Evolutionary conservation across 2,797 vertebrate genomes (phyloP).

Genomic region (Oophaga sylvatica): DNA sequence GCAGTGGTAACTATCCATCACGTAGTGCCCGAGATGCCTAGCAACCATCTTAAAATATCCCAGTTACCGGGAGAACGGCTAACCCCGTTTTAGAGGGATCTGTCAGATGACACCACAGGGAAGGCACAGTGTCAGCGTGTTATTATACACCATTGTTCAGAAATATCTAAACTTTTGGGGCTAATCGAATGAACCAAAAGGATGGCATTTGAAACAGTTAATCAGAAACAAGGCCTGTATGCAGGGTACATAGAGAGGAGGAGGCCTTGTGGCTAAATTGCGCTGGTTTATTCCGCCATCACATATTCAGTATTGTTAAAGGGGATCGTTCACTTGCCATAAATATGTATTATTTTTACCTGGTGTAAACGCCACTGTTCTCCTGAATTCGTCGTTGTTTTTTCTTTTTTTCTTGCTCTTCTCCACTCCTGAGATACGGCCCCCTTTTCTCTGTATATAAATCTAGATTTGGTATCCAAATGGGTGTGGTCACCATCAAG

Average conservation of each 20-base stretch:
- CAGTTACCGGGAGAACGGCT: not conserved
- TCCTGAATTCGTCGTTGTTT: too few species aligned
- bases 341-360: too few species aligned
- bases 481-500: too few species aligned
- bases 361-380: too few species aligned
- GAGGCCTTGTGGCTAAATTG: not conserved
- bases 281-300: not conserved
- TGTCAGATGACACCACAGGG: not conserved
- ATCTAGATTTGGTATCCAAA: too few species aligned
- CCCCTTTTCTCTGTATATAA: too few species aligned
- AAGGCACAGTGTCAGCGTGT: not conserved
- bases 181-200: not conserved
- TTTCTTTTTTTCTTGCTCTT: too few species aligned
- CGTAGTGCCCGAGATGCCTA: not conserved
- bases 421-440: too few species aligned
- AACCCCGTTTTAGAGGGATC: constrained; percentile 3
- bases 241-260: not conserved
- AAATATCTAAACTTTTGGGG: not conserved
- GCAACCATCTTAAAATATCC: not conserved
- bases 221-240: not conserved
- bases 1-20: not conserved
- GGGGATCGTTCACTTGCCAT: not conserved
- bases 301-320: not conserved
- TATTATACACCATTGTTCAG: not conserved
- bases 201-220: not conserved